Percentiles rank a stretch among this genome's conserved stretches.
These are phyloP conservation scores for Spilogale gracilis DNA, from an alignment of 2,113 vertebrate species.

Conservation along the genomic window DNA sequence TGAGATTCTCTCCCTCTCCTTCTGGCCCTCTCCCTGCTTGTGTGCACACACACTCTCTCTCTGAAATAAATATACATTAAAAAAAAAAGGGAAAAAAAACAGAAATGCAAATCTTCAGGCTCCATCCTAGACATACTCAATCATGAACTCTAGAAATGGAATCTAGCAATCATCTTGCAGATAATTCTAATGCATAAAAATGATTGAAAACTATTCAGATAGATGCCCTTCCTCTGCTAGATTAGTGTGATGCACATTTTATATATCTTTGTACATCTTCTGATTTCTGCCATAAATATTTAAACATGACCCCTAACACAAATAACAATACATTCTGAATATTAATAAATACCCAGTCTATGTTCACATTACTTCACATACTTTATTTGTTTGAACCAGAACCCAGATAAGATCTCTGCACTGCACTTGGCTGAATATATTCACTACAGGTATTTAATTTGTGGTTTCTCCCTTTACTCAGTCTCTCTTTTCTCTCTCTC, in stretches of 20 bases:
- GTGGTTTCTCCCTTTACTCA: background rate
- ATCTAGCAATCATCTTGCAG: too few species aligned
- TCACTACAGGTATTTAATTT: background rate
- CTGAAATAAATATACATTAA: too few species aligned
- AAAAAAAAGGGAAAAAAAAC: background rate
- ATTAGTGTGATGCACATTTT: background rate
- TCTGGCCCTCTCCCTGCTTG: too few species aligned
- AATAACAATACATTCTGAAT: background rate
- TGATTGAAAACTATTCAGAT: background rate
- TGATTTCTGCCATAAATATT: background rate
- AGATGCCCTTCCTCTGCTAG: background rate
- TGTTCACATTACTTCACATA: background rate
- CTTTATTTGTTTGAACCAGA: background rate
- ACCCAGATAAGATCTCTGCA: background rate
- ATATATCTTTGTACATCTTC: background rate
- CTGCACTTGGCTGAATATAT: background rate
- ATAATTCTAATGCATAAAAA: background rate
- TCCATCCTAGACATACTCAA: background rate
- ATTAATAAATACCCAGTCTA: background rate
- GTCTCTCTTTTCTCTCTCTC: background rate
- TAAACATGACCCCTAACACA: background rate
- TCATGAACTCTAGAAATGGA: background rate
- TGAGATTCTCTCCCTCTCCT: too few species aligned
- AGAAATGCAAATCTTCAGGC: background rate
- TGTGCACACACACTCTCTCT: too few species aligned